phyloP scores from a whole-genome alignment of 1,140 invertebrate species.

The Scaptomyza hsui region DNA sequence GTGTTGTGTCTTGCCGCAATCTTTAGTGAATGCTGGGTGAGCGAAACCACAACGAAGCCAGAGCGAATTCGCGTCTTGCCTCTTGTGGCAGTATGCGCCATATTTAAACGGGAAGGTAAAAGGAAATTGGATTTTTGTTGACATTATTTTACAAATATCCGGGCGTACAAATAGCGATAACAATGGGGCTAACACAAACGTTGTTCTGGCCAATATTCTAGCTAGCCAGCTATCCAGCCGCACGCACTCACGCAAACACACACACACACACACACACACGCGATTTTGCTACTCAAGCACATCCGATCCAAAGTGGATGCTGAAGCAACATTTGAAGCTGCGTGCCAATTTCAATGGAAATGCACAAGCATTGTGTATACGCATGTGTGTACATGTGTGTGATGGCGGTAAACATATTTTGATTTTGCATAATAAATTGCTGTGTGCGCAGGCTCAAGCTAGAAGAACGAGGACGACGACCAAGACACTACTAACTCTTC shows the following conservation, averaged over 20 bases:
- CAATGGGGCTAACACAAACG: conserved; percentile 12
- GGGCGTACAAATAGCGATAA: conserved; percentile 51
- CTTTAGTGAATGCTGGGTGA: background rate
- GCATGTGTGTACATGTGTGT: conserved; percentile 14
- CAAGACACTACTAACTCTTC: conserved; percentile 9
- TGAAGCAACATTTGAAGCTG: conserved; percentile 10
- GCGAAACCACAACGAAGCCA: background rate
- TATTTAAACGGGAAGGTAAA: conserved; percentile 74
- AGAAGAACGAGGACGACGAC: background rate
- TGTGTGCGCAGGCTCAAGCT: conserved; percentile 28
- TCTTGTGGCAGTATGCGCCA: conserved; percentile 45
- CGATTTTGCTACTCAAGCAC: conserved; percentile 30
- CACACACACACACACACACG: conserved; percentile 1
- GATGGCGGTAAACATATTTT: conserved; percentile 42
- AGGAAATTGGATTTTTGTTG: conserved; percentile 83
- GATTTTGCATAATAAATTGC: conserved; percentile 68
- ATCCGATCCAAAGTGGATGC: conserved; percentile 29
- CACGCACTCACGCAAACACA: conserved; percentile 3
- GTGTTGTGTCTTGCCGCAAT: background rate
- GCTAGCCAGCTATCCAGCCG: conserved; percentile 1
- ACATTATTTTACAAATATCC: conserved; percentile 81
- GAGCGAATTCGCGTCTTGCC: conserved; percentile 23
- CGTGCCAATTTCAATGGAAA: conserved; percentile 36
- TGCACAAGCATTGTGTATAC: conserved; percentile 1
- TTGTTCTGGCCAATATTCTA: conserved; percentile 15